Evolutionary conservation across 2,113 vertebrate species (phyloP).

Genomic region (Cnemophilus loriae): DNA sequence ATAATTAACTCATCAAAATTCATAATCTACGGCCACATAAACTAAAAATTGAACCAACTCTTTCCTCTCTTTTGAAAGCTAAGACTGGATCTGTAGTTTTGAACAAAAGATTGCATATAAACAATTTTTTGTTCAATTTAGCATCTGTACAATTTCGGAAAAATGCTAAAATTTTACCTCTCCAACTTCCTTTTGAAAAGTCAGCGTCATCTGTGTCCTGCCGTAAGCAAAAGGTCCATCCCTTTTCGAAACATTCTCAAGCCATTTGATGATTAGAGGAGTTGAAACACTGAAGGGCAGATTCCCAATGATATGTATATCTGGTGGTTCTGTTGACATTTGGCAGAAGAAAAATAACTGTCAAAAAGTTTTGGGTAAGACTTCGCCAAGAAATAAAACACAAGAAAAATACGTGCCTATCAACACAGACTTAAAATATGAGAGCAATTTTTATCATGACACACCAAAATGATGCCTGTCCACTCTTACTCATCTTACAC

Average conservation of each 20-base stretch:
- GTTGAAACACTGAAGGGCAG: constrained; percentile 94
- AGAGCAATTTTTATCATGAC: background rate
- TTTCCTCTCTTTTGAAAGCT: background rate
- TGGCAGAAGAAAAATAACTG: background rate
- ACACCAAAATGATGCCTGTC: background rate
- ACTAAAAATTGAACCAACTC: background rate
- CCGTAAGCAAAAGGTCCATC: constrained; percentile 88
- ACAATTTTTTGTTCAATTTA: background rate
- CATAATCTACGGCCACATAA: background rate
- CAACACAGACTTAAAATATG: background rate
- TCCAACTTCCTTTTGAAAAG: constrained; percentile 98
- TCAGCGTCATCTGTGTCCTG: constrained; percentile 88
- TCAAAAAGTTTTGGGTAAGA: background rate
- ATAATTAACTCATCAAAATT: background rate
- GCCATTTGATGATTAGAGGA: constrained; percentile 91
- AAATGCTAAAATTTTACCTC: constrained; percentile 76
- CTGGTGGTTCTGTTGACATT: constrained; percentile 82
- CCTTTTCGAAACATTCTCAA: constrained; percentile 79
- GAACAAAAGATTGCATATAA: background rate
- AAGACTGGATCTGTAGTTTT: background rate
- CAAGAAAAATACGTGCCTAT: accelerated
- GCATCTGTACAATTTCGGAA: background rate
- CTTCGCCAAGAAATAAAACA: background rate
- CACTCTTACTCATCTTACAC: background rate
- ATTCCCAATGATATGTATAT: constrained; percentile 95